phyloP scores from a whole-genome alignment of 30 jellyfish, hydroid and myxozoan genomes.

The Hydra vulgaris region DNA sequence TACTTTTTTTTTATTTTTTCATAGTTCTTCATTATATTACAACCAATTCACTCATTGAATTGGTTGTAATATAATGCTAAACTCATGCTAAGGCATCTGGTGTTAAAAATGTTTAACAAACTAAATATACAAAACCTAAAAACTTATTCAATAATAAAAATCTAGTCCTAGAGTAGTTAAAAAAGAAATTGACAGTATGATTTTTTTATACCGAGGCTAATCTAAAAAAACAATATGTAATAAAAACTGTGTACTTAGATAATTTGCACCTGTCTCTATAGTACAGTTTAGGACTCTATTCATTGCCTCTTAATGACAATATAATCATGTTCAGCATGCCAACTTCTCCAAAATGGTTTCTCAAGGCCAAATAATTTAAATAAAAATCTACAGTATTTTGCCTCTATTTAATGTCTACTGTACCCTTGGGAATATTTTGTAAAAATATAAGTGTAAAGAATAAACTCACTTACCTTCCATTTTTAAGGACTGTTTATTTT shows the following conservation, averaged over 20 bases:
- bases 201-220: not conserved
- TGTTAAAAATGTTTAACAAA: too few species aligned
- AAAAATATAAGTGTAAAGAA: not conserved
- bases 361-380: not conserved
- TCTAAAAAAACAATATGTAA: not conserved
- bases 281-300: not conserved
- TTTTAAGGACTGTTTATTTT: not conserved
- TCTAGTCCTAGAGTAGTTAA: not conserved
- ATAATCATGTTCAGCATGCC: not conserved
- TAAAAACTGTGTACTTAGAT: not conserved
- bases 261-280: not conserved
- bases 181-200: not conserved
- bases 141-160: not conserved
- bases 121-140: not conserved
- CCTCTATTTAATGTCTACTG: not conserved
- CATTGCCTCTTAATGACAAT: not conserved
- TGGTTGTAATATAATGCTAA: too few species aligned
- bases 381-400: not conserved
- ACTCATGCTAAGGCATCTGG: too few species aligned
- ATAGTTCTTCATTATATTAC: too few species aligned
- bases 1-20: too few species aligned
- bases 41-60: too few species aligned
- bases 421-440: not conserved
- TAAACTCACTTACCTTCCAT: not conserved
- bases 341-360: not conserved